Base-by-base conservation (phyloP, 2,888 invertebrate species). In the Macrophya alboannulata region DNA sequence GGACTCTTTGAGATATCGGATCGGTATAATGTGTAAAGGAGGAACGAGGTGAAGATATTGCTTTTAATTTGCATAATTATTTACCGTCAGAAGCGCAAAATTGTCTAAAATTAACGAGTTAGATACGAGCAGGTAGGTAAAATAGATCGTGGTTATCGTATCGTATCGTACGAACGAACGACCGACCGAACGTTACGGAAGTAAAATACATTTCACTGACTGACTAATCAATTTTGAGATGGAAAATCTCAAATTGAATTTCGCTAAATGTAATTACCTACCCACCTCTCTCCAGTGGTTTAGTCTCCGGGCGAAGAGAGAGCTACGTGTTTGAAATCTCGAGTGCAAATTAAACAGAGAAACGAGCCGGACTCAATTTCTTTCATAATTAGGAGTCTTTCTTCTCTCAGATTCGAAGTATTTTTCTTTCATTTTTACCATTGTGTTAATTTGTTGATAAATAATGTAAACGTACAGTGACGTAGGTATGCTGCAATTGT, bases 211-310 rank as follows among this genome's bases (percentile, higher is more conserved):
- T 77, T 55, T 77, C 25, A 55, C 51, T 25, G 37, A 65, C 59
- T 51, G 37, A 65, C 59, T 81, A 81, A 81, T 81, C 81, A 81
- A 65, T 81, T 81, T 62, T 59, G n/a, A 59, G 81, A 81, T 62
- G 81, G 81, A 81, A 81, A 62, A 81, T 81, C 59, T 62, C 40
- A 62, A 81, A 81, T 81, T 81, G 43, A 81, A 81, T 81, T 81
- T 48, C 59, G 43, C 25, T 21, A 40, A 81, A 81, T 81, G 81
- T 81, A 40, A 81, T 81, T 62, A 68, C 68, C 45, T 12, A 48
- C 48, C 48, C 37, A 68, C 68, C 68, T 68, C 37, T 37, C 68
- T 65, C 21, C 62, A n/a, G 37, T 48, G 81, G 81, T 62, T 62
- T 37, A 55, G 77, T 81, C 59, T 40, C 45, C 43, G 12, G 72